Percentiles rank a stretch among this genome's conserved stretches.
These are phyloP conservation scores for Penelope pileata DNA, from an alignment of 2,113 vertebrate genomes.

Conservation along the genomic window DNA sequence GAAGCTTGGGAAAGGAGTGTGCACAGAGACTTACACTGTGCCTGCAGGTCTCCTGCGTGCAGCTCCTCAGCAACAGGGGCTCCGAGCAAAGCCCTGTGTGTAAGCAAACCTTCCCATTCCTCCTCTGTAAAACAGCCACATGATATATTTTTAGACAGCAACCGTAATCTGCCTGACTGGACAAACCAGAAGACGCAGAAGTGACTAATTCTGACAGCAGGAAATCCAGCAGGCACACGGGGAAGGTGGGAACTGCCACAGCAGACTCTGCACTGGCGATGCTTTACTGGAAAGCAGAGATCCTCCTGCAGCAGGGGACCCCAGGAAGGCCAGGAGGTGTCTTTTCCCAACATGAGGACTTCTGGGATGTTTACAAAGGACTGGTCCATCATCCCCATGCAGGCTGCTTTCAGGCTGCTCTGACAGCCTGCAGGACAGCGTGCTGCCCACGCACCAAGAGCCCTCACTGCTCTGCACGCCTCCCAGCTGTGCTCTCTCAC, in stretches of 20 bases:
- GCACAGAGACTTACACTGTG: rapidly evolving
- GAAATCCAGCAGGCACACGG: neutral
- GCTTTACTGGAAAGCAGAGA: neutral
- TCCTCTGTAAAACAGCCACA: neutral
- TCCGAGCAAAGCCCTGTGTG: neutral
- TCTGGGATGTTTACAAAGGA: neutral
- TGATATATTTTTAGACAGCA: neutral
- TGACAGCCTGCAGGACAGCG: neutral
- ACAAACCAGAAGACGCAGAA: conserved; percentile 34
- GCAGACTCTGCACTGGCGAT: neutral
- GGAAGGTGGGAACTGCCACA: neutral
- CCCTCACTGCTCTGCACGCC: neutral
- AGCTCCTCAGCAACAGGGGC: rapidly evolving
- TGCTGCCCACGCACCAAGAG: neutral
- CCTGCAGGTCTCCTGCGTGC: neutral
- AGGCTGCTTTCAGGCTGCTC: neutral
- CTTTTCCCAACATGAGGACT: neutral
- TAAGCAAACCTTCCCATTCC: neutral
- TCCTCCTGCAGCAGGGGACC: neutral
- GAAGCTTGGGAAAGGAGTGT: rapidly evolving
- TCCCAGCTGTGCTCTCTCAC: neutral
- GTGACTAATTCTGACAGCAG: conserved; percentile 41
- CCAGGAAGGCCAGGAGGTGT: neutral
- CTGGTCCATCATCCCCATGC: rapidly evolving
- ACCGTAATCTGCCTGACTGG: neutral